These are phyloP conservation scores for Vesta saturnalis DNA, from an alignment of 2,888 invertebrate species.

Conservation along the genomic window DNA sequence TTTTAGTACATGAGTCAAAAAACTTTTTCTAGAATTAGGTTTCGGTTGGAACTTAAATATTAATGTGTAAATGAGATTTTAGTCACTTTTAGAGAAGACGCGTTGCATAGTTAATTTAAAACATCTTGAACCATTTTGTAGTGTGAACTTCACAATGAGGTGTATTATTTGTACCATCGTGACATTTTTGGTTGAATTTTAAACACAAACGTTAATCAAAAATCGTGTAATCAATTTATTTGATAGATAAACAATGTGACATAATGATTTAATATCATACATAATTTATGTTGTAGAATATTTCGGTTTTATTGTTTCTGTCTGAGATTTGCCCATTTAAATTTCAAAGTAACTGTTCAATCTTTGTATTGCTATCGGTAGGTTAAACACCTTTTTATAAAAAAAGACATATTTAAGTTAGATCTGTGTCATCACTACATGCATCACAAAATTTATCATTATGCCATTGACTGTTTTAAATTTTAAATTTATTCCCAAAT, in stretches of 20 bases:
- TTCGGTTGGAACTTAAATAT: no score
- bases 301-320: constrained; percentile 40
- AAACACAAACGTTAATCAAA: neutral
- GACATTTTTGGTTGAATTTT: neutral
- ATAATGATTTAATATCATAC: constrained; percentile 34
- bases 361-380: constrained; percentile 31
- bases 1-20: no score
- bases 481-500: constrained; percentile 7
- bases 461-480: constrained; percentile 7
- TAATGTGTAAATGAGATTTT: no score
- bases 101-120: no score
- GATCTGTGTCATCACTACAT: constrained; percentile 7
- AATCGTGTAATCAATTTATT: constrained; percentile 3
- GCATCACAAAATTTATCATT: neutral
- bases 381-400: constrained; percentile 8
- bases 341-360: constrained; percentile 39
- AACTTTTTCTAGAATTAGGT: no score
- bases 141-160: no score
- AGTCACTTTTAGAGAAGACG: no score
- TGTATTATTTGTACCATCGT: no score
- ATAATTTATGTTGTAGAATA: constrained; percentile 39
- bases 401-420: neutral
- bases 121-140: no score
- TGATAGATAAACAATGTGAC: constrained; percentile 14
- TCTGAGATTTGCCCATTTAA: constrained; percentile 38